Percentiles rank a stretch among this genome's conserved stretches.
These are phyloP conservation scores for Canis aureus DNA, from an alignment of 2,113 vertebrate species.

Conservation along the genomic window DNA sequence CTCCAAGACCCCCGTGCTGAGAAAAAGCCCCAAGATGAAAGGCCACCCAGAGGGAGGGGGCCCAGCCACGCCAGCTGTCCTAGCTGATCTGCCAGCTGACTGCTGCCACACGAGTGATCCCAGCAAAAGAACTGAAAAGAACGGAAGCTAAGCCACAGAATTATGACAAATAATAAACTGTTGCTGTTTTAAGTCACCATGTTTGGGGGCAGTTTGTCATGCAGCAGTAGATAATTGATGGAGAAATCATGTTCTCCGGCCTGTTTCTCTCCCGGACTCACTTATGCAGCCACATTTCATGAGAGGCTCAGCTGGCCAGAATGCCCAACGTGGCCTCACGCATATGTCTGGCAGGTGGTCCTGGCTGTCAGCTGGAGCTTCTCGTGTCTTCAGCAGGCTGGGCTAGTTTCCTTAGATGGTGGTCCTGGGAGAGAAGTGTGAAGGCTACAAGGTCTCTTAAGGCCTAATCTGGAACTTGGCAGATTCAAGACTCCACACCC, in stretches of 20 bases:
- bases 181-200: neutral
- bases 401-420: neutral
- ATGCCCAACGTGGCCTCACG: neutral
- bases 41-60: neutral
- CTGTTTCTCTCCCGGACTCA: neutral
- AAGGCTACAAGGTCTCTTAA: neutral
- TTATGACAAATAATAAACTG: neutral
- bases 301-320: neutral
- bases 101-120: neutral
- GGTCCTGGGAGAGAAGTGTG: neutral
- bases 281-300: neutral
- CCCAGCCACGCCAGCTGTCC: neutral
- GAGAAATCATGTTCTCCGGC: neutral
- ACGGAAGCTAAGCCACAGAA: neutral
- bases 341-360: neutral
- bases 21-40: neutral
- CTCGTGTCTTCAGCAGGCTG: neutral
- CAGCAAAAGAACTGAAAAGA: neutral
- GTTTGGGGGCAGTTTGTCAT: neutral
- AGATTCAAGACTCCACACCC: neutral
- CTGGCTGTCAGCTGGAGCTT: neutral
- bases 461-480: neutral
- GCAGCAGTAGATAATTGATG: neutral
- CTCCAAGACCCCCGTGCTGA: neutral
- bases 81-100: neutral